Percentiles rank a stretch among this genome's conserved stretches.
Conservation (phyloP, 2,888 invertebrate genomes). For the Amphimallon solstitiale region DNA sequence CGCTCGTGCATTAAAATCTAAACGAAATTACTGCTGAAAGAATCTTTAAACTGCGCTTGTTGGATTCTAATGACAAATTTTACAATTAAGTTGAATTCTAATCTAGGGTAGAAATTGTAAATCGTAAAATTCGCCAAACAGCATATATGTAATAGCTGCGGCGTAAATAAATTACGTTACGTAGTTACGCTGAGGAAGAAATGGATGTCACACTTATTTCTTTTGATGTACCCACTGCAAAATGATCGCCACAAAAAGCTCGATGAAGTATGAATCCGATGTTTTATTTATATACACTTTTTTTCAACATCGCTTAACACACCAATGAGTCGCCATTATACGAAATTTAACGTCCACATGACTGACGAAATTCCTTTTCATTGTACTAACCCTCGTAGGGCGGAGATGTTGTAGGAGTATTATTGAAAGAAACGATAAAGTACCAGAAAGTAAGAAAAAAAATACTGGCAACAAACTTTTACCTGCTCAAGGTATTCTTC, state of each 20-base stretch:
- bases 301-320: not conserved
- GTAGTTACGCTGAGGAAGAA: not conserved
- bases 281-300: slow-evolving; percentile 6
- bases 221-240: not conserved
- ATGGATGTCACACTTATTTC: not conserved
- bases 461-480: slow-evolving; percentile 8
- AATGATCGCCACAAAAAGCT: not conserved
- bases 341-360: not conserved
- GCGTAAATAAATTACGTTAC: no score
- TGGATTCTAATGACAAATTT: no score
- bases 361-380: not conserved
- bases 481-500: slow-evolving; percentile 14
- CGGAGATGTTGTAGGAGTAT: not conserved
- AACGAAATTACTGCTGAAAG: no score
- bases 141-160: no score
- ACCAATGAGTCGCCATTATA: not conserved
- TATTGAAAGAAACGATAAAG: slow-evolving; percentile 2
- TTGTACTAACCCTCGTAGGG: not conserved
- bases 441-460: not conserved
- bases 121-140: no score
- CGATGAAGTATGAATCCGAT: slow-evolving; percentile 11
- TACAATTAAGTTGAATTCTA: no score
- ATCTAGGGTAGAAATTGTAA: no score
- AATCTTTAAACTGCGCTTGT: no score
- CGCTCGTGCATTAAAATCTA: no score